Base-by-base conservation (phyloP, 2,888 invertebrate species). In the Meta bourneti region DNA sequence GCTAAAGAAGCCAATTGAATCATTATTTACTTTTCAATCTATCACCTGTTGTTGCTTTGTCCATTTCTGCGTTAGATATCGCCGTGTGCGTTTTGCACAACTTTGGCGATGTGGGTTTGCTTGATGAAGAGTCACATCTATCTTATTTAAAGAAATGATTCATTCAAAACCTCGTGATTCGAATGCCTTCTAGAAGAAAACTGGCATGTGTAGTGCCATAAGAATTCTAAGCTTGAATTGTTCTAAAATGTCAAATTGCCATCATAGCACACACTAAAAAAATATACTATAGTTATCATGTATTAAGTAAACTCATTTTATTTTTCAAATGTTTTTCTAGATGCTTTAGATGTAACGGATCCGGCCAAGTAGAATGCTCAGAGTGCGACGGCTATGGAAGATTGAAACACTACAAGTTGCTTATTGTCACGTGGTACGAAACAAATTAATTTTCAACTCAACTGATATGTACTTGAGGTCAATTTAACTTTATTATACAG, bases 361-460 rank as follows among this genome's bases (percentile, higher is more conserved):
- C 9, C 8, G 48, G 48, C 5, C 48, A 9, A 8, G 16, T 9
- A 7, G 11, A 61, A 6, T 84, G 84, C 19, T 9, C 7, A 9
- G 48, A 13, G 1, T 84, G 84, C 34, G 19, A 11, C 11, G 75
- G 84, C 6, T 9, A 34, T 7, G 84, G 84, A n/a, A 20, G 49
- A 75, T n/a, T 69, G 48, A 75, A 61, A 69, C 75, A 84, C 19
- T 69, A 20, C n/a, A 61, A 61, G n/a, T 5, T 19, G 7, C 54
- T 84, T 7, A 2, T n/a, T 54, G 69, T 84, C 48, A 49, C 54
- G 1, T 75, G 84, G 84, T 84, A 84, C 71, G 83, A 13, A 71
- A n/a, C n/a, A n/a, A 51, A 34, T 0, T 8, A 81, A 16, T 81
- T 48, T 48, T 69, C 4, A 9, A 6, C 19, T 20, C 5, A 19